Conservation (phyloP, 2,113 vertebrate species). For the Chamaetylas fuelleborni region DNA sequence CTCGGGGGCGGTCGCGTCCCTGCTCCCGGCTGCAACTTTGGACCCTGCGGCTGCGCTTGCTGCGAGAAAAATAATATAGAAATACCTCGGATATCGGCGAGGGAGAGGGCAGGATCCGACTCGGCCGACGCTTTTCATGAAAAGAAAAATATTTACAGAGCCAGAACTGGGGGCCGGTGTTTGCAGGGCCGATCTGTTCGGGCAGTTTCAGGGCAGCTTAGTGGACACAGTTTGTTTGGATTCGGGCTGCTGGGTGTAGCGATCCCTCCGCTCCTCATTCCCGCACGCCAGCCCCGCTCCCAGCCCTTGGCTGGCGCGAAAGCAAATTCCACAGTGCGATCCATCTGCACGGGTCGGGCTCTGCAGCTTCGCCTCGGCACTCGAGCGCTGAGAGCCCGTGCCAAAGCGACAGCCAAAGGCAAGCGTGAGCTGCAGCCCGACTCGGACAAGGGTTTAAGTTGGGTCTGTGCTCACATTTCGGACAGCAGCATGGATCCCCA, state of each 20-base stretch:
- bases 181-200: background rate
- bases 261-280: background rate
- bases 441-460: accelerated
- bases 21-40: background rate
- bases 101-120: background rate
- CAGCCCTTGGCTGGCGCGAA: background rate
- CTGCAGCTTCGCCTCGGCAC: background rate
- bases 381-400: background rate
- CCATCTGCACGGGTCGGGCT: background rate
- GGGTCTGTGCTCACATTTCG: background rate
- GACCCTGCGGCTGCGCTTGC: background rate
- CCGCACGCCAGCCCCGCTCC: background rate
- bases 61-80: background rate
- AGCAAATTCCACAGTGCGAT: background rate
- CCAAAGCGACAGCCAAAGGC: background rate
- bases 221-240: background rate
- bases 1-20: background rate
- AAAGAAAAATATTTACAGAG: background rate
- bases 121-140: background rate
- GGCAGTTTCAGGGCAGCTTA: too few relatives aligned
- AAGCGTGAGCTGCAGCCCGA: accelerated
- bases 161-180: background rate
- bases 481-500: accelerated
- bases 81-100: background rate
- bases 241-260: background rate